Evolutionary conservation across 2,113 vertebrate species (phyloP), one percentile per base, ranked within the genome.

Genomic region (Neolamprologus caudopunctatus): DNA sequence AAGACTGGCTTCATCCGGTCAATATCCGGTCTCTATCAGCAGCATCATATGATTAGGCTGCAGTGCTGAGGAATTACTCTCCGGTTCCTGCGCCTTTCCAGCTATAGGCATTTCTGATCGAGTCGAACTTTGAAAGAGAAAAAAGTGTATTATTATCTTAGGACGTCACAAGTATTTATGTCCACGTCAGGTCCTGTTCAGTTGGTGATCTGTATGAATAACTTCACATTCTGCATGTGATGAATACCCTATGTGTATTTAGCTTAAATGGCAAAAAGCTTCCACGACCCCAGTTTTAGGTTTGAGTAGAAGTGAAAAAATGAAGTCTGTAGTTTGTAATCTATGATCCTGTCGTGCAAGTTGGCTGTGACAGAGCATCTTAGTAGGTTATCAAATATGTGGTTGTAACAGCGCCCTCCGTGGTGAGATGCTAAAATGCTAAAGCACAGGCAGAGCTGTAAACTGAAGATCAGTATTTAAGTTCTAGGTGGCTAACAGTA

Each of bases 1-100:
- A 55, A 75, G 61, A 85, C 95, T 85, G 91, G 94, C 90, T 94
- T 83, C 83, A 95, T 93, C 95, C 95, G 91, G 95, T 88, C 89
- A 50, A 40, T 83, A 3, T 90, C 85, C 89, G 61, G 61, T 66
- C 88, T 78, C 82, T 87, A 93, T 92, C 90, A 93, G 92, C 92
- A 90, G 87, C 92, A 94, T 89, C 93, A 89, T 86, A 87, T 89
- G 90, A 85, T 92, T 33, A 68, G 55, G 81, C 89, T 88, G 92
- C 91, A 83, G 83, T 33, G 66, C 88, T 54, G 19, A 55, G 55
- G 87, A 92, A 3, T 80, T 84, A 14, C 85, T 37, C 54, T 51
- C 73, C 61, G 21, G 53, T 66, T 86, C 84, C 78, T 79, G 92
- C 90, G 86, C 81, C 8, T 33, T 5, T 24, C 9, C 35, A 42